A percentile compares a stretch with the other conserved stretches of the same genome.
Evolutionary conservation across 2,888 invertebrate genomes (phyloP).

Genomic region (Athalia rosae): DNA sequence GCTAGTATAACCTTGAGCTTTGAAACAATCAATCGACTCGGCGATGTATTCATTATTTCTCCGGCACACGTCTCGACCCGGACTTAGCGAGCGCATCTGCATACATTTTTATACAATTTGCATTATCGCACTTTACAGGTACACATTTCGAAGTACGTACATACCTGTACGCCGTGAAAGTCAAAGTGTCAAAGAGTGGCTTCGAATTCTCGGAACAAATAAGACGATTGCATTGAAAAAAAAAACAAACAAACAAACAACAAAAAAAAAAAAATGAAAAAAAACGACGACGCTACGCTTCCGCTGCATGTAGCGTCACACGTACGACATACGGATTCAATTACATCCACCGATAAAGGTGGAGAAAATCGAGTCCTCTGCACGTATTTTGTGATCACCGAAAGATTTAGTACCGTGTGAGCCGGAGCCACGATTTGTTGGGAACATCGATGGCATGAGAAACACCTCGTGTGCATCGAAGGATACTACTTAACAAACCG

Average conservation of each 20-base stretch:
- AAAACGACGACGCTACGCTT: not conserved
- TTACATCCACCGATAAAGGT: no score
- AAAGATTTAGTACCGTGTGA: constrained; percentile 52
- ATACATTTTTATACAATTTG: no score
- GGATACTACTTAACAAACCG: constrained; percentile 21
- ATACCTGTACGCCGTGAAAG: not conserved
- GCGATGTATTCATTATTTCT: no score
- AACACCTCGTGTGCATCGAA: constrained; percentile 48
- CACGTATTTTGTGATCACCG: constrained; percentile 49
- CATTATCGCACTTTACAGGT: no score
- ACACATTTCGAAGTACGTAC: not conserved
- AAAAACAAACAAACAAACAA: no score
- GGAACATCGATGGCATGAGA: constrained; percentile 56
- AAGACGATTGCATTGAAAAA: not conserved
- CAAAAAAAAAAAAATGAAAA: not conserved
- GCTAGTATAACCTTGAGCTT: no score
- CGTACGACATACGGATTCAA: no score
- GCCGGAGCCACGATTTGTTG: constrained; percentile 49
- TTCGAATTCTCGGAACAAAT: constrained; percentile 6
- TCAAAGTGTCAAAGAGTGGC: not conserved
- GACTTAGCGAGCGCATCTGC: no score
- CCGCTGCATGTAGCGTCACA: no score
- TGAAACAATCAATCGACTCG: no score
- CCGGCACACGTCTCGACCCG: no score
- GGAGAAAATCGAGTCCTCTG: not conserved